Conservation (phyloP, 2,113 vertebrate genomes). For the Vidua chalybeata region DNA sequence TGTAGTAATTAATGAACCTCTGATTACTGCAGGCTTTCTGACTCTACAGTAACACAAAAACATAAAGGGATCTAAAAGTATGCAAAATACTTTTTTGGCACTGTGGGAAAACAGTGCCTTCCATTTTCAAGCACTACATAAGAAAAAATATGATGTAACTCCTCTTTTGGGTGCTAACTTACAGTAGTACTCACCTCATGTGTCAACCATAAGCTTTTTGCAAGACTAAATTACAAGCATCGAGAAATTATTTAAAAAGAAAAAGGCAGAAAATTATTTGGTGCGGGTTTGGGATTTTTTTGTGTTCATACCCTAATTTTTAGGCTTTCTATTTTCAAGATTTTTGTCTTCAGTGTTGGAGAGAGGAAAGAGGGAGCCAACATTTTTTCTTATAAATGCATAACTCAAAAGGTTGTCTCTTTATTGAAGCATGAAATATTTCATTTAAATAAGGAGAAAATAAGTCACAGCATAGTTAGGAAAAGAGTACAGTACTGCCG, state of each 20-base stretch:
- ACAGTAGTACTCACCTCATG: not conserved
- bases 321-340: not conserved
- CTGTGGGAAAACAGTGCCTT: not conserved
- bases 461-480: not conserved
- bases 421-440: not conserved
- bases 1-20: not conserved
- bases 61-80: not conserved
- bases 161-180: not conserved
- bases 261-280: not conserved
- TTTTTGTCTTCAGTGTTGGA: not conserved
- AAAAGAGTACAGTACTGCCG: not conserved
- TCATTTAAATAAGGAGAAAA: not conserved
- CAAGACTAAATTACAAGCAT: not conserved
- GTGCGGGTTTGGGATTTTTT: not conserved
- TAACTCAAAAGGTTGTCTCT: not conserved
- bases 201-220: not conserved
- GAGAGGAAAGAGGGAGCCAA: not conserved
- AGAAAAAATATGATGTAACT: not conserved
- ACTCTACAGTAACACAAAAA: not conserved
- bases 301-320: not conserved
- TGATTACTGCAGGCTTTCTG: not conserved
- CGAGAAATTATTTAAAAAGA: not conserved
- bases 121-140: not conserved
- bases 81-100: not conserved
- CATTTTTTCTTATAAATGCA: not conserved